Base-by-base conservation (phyloP, 2,888 invertebrate species). In the Volucella inanis region DNA sequence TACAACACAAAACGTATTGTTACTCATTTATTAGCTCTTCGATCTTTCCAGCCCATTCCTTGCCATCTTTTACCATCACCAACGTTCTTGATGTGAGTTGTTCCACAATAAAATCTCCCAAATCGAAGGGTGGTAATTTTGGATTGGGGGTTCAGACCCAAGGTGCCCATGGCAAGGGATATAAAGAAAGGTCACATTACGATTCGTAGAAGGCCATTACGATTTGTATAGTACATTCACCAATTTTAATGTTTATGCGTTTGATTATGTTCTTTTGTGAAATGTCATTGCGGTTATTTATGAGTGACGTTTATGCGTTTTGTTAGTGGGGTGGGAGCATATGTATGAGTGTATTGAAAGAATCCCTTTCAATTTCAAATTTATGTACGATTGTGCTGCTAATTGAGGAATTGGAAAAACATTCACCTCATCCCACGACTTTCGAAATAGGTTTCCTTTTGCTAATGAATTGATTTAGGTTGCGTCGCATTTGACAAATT, bases 181-280 rank as follows among this genome's bases (percentile, higher is more conserved):
- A 9, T 11, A 45, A 62, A 55, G 22, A 38, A 45, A 74, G 45
- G 61, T 50, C 61, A 31, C 31, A 31, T 31, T 47, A 62, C 55
- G 57, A 50, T 50, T 79, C 50, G 4, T 18, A 57, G 11, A 39
- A 4, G 70, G 65, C 75, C 80, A 76, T 80, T 62, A 80, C 84
- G 80, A 80, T 80, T 80, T 84, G 84, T 84, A 75, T 62, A 22
- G 18, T 22, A 52, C 59, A 59, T 61, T 49, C 49, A 72, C 71
- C 59, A 71, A 62, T 85, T 85, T 85, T 77, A 85, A 85, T 85
- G 85, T 81, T 81, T 77, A 81, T 85, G 71, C 47, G 50, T 54
- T 77, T 85, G 85, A 85, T 71, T 81, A 81, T 77, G 65, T 80
- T 81, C 76, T 75, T 80, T 85, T 85, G 81, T 80, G 72, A 81